These are phyloP conservation scores for Amblyopsis hoosieri DNA, from an alignment of 2,797 vertebrate genomes.

Conservation along the genomic window DNA sequence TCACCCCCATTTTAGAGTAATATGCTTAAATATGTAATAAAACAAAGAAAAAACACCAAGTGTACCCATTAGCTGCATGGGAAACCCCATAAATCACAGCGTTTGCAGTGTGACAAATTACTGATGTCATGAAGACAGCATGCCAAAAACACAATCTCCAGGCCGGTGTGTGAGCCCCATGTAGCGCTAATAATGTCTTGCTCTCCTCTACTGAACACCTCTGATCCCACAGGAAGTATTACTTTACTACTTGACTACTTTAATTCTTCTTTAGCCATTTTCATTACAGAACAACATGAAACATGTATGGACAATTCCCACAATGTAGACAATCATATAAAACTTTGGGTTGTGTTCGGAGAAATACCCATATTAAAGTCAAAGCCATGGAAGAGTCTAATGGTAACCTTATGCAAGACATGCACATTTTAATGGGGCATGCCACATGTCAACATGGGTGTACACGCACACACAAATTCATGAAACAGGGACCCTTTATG, in stretches of 20 bases:
- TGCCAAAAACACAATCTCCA: slow-evolving; percentile 56
- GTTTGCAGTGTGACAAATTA: slow-evolving; percentile 71
- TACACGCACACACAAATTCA: slow-evolving; percentile 15
- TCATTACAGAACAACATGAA: background rate
- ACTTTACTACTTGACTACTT: background rate
- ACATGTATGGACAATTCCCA: slow-evolving; percentile 6
- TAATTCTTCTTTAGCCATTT: background rate
- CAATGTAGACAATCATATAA: background rate
- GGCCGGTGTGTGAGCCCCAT: slow-evolving; percentile 25
- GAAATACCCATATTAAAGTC: slow-evolving; percentile 10
- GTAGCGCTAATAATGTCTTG: slow-evolving; percentile 25
- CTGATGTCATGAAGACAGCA: slow-evolving; percentile 66
- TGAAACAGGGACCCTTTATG: slow-evolving; percentile 29
- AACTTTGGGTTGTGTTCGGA: slow-evolving; percentile 2
- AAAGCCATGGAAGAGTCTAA: slow-evolving; percentile 11
- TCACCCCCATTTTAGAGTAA: slow-evolving; percentile 64
- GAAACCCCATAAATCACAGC: slow-evolving; percentile 71
- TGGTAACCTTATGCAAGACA: slow-evolving; percentile 5
- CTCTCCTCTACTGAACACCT: slow-evolving; percentile 24
- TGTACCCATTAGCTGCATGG: slow-evolving; percentile 60
- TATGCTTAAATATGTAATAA: slow-evolving; percentile 63
- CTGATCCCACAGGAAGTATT: slow-evolving; percentile 1
- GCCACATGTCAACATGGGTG: background rate
- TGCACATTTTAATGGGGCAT: slow-evolving; percentile 8
- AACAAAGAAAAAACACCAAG: slow-evolving; percentile 58